These are phyloP conservation scores for Andrena marginata DNA, from an alignment of 2,888 invertebrate species.

Conservation along the genomic window DNA sequence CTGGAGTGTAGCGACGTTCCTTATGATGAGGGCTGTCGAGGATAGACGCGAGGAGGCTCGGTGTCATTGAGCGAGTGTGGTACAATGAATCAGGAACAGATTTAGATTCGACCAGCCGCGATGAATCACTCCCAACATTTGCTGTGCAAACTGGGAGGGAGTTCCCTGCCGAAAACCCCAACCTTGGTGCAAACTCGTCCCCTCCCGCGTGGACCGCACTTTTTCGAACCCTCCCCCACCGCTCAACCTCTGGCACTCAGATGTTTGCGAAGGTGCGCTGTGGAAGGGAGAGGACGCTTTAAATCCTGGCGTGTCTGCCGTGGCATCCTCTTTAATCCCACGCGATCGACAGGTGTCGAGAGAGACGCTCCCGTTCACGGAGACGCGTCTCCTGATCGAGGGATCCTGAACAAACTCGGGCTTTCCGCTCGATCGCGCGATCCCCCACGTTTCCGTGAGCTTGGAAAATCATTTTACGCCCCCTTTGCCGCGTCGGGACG, in stretches of 20 bases:
- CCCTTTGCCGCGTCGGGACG: constrained; percentile 21
- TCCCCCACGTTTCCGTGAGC: constrained; percentile 30
- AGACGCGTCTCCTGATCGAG: constrained; percentile 52
- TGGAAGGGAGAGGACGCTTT: constrained; percentile 47
- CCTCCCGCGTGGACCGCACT: constrained; percentile 6
- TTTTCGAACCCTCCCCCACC: constrained; percentile 2
- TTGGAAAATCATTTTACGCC: constrained; percentile 62
- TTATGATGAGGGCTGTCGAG: constrained; percentile 5
- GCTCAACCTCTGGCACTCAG: not conserved
- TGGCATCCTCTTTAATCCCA: constrained; percentile 77
- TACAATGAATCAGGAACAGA: constrained; percentile 62
- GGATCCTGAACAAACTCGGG: constrained; percentile 66
- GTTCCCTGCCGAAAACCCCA: constrained; percentile 53
- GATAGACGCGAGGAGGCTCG: constrained; percentile 2
- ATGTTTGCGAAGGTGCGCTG: constrained; percentile 49
- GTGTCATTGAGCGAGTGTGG: constrained; percentile 3
- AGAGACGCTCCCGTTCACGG: constrained; percentile 35
- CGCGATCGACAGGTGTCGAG: constrained; percentile 77
- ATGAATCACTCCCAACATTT: constrained; percentile 72
- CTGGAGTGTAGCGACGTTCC: constrained; percentile 51
- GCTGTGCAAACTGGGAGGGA: constrained; percentile 72
- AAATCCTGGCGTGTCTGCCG: constrained; percentile 63
- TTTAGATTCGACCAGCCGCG: constrained; percentile 67
- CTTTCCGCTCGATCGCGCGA: constrained; percentile 58
- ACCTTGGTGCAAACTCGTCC: constrained; percentile 34